Conservation (phyloP, 92 coral and sea anemone species). For the Porites rus region DNA sequence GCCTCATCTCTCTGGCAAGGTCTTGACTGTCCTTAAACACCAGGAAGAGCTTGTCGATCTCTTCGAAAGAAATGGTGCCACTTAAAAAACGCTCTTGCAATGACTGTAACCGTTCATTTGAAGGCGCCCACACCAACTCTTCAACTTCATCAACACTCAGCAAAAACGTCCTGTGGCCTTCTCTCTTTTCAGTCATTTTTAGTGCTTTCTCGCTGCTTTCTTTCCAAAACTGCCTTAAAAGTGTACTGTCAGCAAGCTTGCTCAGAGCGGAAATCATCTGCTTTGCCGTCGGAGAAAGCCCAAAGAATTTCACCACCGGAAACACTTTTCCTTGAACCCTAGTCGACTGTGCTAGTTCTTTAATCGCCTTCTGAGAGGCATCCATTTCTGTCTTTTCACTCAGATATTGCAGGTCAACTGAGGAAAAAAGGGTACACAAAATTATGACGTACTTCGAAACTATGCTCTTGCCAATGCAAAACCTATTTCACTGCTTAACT, state of each 20-base stretch:
- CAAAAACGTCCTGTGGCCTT: neutral
- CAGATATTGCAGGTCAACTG: constrained; percentile 57
- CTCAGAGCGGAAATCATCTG: constrained; percentile 56
- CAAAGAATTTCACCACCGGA: constrained; percentile 67
- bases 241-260: constrained; percentile 52
- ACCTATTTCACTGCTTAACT: too few species aligned
- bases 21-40: constrained; percentile 20
- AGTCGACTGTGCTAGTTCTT: constrained; percentile 42
- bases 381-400: constrained; percentile 24
- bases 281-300: constrained; percentile 46
- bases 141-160: constrained; percentile 59
- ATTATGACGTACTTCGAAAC: too few species aligned
- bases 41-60: constrained; percentile 57
- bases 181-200: constrained; percentile 18
- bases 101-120: constrained; percentile 38
- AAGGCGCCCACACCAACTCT: constrained; percentile 66
- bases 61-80: constrained; percentile 58
- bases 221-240: constrained; percentile 74
- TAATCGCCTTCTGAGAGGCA: constrained; percentile 38
- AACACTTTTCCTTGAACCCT: neutral
- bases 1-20: constrained; percentile 43
- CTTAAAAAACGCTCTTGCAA: constrained; percentile 22
- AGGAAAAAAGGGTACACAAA: neutral
- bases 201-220: constrained; percentile 47
- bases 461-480: too few species aligned